These are phyloP conservation scores for Parauchenoglanis ngamensis DNA, from an alignment of 2,797 vertebrate species.

Conservation along the genomic window DNA sequence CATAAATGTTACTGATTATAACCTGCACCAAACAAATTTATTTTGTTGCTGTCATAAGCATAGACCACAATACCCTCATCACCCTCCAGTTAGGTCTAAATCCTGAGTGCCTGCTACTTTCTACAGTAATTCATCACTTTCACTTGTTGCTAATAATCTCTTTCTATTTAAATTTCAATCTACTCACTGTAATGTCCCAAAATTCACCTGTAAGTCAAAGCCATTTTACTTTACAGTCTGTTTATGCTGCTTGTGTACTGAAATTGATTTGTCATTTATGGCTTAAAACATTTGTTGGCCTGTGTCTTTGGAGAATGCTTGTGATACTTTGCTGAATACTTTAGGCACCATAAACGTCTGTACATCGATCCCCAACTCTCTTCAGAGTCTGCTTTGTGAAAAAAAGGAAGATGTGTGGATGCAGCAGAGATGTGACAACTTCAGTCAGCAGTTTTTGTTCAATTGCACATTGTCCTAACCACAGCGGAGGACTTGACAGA, in stretches of 20 bases:
- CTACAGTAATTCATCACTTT: neutral
- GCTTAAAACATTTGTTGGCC: slow-evolving; percentile 14
- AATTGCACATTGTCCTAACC: neutral
- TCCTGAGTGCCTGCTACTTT: neutral
- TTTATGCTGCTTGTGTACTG: slow-evolving; percentile 1
- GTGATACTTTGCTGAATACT: neutral
- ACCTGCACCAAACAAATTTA: neutral
- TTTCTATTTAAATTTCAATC: neutral
- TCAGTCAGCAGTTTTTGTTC: slow-evolving; percentile 6
- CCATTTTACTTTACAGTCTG: neutral
- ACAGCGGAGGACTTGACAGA: neutral
- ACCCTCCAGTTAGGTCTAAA: neutral
- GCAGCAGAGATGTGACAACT: neutral
- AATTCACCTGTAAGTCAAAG: neutral
- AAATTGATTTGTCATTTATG: slow-evolving; percentile 13
- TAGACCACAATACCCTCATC: neutral
- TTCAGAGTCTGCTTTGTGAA: slow-evolving; percentile 1
- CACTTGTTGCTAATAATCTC: neutral
- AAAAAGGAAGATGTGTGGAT: neutral
- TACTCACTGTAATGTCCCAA: neutral
- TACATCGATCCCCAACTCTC: neutral
- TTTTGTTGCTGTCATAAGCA: neutral
- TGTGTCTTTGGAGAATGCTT: slow-evolving; percentile 16
- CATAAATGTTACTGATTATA: neutral
- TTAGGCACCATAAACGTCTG: neutral